Evolutionary conservation across 2,113 vertebrate genomes (phyloP).

Genomic region (Amblyornis subalaris): DNA sequence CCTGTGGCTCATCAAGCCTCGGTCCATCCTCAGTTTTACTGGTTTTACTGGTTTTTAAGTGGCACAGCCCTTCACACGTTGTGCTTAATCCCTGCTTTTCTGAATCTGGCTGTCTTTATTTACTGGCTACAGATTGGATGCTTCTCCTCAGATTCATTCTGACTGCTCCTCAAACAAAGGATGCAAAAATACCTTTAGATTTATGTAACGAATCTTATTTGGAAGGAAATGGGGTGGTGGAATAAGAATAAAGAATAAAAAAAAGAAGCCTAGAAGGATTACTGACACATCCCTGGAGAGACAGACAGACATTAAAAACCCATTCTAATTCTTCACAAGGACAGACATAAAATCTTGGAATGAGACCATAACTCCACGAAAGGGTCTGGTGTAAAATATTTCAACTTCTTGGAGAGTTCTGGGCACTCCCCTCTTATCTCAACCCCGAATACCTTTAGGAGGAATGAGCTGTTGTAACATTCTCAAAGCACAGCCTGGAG

Average conservation of each 20-base stretch:
- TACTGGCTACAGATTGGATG: neutral
- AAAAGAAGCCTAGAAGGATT: neutral
- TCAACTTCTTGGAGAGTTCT: neutral
- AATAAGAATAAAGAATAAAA: neutral
- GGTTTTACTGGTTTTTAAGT: neutral
- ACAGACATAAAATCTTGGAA: neutral
- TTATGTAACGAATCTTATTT: neutral
- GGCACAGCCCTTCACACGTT: neutral
- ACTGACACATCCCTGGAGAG: neutral
- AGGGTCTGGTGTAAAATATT: neutral
- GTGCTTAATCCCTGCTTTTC: neutral
- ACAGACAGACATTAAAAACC: neutral
- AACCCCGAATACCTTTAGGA: neutral
- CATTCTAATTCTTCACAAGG: neutral
- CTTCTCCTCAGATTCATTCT: neutral
- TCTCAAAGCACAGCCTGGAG: neutral
- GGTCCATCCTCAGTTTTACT: neutral
- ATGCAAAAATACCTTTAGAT: neutral
- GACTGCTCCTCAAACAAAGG: neutral
- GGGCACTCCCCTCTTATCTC: slow-evolving; percentile 18
- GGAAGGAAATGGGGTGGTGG: neutral
- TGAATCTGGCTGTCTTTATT: neutral
- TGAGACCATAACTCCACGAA: neutral
- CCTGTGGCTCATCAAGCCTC: neutral
- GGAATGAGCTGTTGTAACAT: neutral